Base-by-base conservation (phyloP, 2,797 vertebrate species). In the Pipistrellus nathusii region DNA sequence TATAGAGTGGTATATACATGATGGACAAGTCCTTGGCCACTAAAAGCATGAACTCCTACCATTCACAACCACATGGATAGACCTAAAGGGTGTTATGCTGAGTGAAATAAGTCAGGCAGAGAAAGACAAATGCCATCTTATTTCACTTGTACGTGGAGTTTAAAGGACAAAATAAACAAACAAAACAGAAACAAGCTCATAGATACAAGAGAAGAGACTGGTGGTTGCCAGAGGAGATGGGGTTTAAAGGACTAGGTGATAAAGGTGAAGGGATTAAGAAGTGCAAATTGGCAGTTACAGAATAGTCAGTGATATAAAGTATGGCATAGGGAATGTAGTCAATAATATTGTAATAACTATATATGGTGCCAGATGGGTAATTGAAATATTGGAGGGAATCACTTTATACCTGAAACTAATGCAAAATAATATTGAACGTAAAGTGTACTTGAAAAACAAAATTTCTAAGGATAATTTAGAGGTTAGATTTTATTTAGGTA, bases 401-500 rank as follows among this genome's bases (percentile, higher is more conserved):
- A 51, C 30, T 76, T 21, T 51, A 20, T 44, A 51, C 44, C 30
- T 76, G 46, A 51, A 51, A 75, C 17, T 46, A 18, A n/a, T 30
- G 12, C 44, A 48, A n/a, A 76, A 76, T 76, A 32, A 12, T 76
- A 76, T 12, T 13, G 46, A 76, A n/a, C 51, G 46, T n/a, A 12
- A 32, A 21, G 46, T 76, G 73, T 48, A 76, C 51, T 11, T 32
- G 46, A 51, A 76, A 76, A 76, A 32, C 51, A 75, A 21, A 51
- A 48, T 75, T 48, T n/a, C 18, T n/a, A 48, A 75, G 17, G 18
- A 38, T 38, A 17, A 15, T 71, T 57, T 51, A 76, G 55, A 89
- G 57, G n/a, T 62, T 59, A 82, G 68, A 27, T 51, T 68, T 92
- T 85, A 55, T 57, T 85, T 93, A 76, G 48, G 11, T 78, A 62